A percentile compares a stretch with the other conserved stretches of the same genome.
Conservation (phyloP, 2,888 invertebrate genomes). For the Asteroscopus sphinx region DNA sequence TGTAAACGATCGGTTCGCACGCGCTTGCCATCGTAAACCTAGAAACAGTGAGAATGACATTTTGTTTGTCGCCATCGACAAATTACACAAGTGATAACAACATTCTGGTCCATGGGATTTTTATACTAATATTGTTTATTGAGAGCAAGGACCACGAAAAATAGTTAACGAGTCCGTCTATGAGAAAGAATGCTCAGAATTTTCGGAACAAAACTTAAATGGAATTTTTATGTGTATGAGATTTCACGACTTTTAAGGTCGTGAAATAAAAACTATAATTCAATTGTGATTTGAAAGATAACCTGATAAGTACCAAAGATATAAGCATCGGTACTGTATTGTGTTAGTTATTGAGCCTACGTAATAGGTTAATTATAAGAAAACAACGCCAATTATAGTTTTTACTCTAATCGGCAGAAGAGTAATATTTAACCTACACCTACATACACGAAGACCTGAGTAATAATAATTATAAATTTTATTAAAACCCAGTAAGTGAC, state of each 20-base stretch:
- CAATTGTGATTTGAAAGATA: slow-evolving; percentile 46
- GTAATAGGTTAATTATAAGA: too few relatives aligned
- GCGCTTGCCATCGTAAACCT: slow-evolving; percentile 54
- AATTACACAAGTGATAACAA: slow-evolving; percentile 50
- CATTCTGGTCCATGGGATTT: slow-evolving; percentile 51
- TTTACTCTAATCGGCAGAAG: slow-evolving; percentile 7
- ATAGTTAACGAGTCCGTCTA: slow-evolving; percentile 37
- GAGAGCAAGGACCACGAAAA: slow-evolving; percentile 56
- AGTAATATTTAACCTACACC: too few relatives aligned
- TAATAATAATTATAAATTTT: too few relatives aligned
- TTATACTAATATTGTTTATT: slow-evolving; percentile 44
- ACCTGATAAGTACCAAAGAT: slow-evolving; percentile 23
- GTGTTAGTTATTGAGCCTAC: slow-evolving; percentile 20
- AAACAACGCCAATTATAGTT: slow-evolving; percentile 1
- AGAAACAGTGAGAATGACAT: slow-evolving; percentile 53
- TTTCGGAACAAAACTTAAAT: slow-evolving; percentile 47
- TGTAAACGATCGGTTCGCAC: slow-evolving; percentile 46
- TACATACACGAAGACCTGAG: too few relatives aligned
- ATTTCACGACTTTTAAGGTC: slow-evolving; percentile 45
- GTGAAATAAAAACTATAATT: slow-evolving; percentile 38
- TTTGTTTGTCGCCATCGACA: slow-evolving; percentile 37
- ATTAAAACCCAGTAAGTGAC: too few relatives aligned
- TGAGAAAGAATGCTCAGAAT: slow-evolving; percentile 54
- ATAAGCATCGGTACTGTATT: slow-evolving; percentile 13
- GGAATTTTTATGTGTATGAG: slow-evolving; percentile 50